Evolutionary conservation across 2,113 vertebrate genomes (phyloP), one percentile per base, ranked within the genome.

Genomic region (Tor tambroides): DNA sequence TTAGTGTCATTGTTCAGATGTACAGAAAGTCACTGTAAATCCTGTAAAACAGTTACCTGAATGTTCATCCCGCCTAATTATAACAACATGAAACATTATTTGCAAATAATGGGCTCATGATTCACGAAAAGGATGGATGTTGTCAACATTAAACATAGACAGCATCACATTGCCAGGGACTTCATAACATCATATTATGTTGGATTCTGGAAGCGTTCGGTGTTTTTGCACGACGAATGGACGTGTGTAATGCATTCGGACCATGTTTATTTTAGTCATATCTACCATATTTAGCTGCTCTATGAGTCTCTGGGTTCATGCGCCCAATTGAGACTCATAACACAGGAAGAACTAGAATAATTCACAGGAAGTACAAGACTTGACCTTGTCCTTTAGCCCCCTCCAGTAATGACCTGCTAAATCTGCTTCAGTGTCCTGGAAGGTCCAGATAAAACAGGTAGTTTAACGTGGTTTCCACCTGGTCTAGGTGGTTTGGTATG

Each of bases 331-430:
- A 75, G 77, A 82, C 38, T n/a, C 23, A n/a, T 61, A 59, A 59
- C 69, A 54, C 69, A 75, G 89, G 89, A 89, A 89, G 89, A 85
- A 80, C 84, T 85, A n/a, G 83, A 84, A 56, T 19, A 26, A 80
- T 80, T 89, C 86, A 86, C 89, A 86, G 87, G 54, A 51, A 80
- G 85, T 80, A 32, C 9, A 49, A 63, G 51, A 35, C 56, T 28
- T 17, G 49, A 83, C 21, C 41, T 74, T 14, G 12, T 30, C 49
- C 41, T 49, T 46, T 14, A 76, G 74, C n/a, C 41, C 38, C 71
- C 21, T 23, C 19, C 32, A 28, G n/a, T n/a, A 43, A 43, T 43
- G 4, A 74, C 19, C 21, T n/a, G 35, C 35, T n/a, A 2, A 74
- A 74, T n/a, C 75, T 19, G 26, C 75, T 41, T 74, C 2, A 23